Conservation (phyloP, 2,113 vertebrate genomes). For the Butorides virescens region DNA sequence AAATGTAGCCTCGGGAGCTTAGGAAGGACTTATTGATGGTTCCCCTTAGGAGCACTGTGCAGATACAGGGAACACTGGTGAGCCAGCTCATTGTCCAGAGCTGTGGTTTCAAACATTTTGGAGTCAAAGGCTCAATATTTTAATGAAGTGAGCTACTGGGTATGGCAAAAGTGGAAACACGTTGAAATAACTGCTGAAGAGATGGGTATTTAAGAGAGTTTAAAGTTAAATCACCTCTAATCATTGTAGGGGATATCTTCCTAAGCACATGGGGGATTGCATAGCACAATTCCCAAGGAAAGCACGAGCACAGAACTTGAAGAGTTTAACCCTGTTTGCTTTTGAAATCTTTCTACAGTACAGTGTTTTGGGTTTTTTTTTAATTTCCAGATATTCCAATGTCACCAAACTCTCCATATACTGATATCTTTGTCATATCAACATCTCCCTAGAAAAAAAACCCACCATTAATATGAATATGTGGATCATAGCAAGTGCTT, state of each 20-base stretch:
- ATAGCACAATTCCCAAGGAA: neutral
- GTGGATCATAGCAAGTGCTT: neutral
- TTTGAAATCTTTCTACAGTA: neutral
- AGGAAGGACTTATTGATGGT: slow-evolving; percentile 38
- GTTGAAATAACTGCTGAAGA: neutral
- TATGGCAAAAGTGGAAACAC: neutral
- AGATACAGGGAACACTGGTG: neutral
- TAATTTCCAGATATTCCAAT: neutral
- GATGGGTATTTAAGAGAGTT: neutral
- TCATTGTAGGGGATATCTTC: neutral
- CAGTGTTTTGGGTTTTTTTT: neutral
- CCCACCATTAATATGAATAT: neutral
- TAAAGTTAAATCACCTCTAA: neutral
- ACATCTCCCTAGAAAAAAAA: slow-evolving; percentile 10
- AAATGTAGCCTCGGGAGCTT: slow-evolving; percentile 22
- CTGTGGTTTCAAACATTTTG: neutral
- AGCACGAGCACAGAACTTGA: neutral
- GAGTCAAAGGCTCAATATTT: neutral
- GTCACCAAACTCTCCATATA: neutral
- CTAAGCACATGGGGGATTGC: neutral
- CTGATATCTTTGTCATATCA: neutral
- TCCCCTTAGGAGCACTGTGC: neutral
- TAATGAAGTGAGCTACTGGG: neutral
- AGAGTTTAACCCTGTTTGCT: neutral
- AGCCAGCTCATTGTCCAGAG: neutral